A percentile compares a stretch with the other conserved stretches of the same genome.
Conservation (phyloP, 2,113 vertebrate species). For the Trematomus loennbergii region DNA sequence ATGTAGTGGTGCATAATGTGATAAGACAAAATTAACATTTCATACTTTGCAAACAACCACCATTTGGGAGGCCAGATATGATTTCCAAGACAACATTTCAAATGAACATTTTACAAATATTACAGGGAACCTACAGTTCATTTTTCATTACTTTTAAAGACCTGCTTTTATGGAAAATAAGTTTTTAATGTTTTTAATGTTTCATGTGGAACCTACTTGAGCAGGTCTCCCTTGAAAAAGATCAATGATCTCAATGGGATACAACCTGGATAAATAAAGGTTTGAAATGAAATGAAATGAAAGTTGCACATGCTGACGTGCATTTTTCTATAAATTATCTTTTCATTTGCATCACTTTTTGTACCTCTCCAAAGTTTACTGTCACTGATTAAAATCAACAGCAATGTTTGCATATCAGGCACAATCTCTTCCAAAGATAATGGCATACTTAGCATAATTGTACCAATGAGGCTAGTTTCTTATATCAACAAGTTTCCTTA, state of each 20-base stretch:
- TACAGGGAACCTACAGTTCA: conserved; percentile 15
- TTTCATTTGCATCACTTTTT: conserved; percentile 35
- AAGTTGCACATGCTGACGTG: conserved; percentile 22
- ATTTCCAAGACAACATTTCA: conserved; percentile 16
- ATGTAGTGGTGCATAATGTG: conserved; percentile 37
- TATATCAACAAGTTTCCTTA: conserved; percentile 32
- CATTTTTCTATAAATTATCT: conserved; percentile 3
- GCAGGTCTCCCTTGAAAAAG: no score
- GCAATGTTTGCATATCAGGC: conserved; percentile 57
- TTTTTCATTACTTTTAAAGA: conserved; percentile 21
- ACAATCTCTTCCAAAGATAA: conserved; percentile 52
- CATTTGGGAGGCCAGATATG: background rate
- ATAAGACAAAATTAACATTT: conserved; percentile 5
- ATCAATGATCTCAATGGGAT: no score
- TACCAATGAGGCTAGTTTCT: conserved; percentile 33
- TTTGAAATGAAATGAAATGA: no score
- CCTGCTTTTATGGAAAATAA: conserved; percentile 7
- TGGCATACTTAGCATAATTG: conserved; percentile 21
- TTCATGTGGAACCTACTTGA: no score
- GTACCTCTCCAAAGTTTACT: conserved; percentile 30
- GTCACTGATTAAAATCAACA: conserved; percentile 35
- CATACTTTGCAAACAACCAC: conserved; percentile 7
- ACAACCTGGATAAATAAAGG: no score
- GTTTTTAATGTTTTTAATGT: no score
- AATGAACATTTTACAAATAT: conserved; percentile 38